Evolutionary conservation across 2,888 invertebrate genomes (phyloP), one percentile per base, ranked within the genome.

Genomic region (Oligia strigilis): DNA sequence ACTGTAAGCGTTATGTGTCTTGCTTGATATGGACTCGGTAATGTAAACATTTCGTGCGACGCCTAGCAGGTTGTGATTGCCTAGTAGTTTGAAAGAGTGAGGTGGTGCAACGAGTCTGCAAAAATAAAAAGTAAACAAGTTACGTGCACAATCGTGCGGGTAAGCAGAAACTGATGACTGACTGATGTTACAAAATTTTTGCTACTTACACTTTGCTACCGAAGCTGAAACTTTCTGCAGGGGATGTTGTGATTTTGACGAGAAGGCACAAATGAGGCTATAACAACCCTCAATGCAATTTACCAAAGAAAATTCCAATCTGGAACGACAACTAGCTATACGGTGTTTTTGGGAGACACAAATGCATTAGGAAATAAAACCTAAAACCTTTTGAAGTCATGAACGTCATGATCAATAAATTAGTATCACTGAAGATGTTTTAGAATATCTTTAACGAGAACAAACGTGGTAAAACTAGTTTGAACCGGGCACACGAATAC

Each of bases 1-100:
- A 78, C 78, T 80, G 84, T 83, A 93, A 92, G 92, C 93, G 90
- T 93, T 93, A 94, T 78, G 86, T 90, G 78, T 90, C 90, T 90
- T 86, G 90, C 92, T 92, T 88, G 93, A 95, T 95, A 95, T 91
- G 94, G 94, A 72, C 78, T 87, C 72, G 75, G 78, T 87, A 91
- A 91, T 94, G 92, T 95, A 95, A 95, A 95, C 95, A 95, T 87
- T 85, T 88, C 87, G 79, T 89, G 90, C 89, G 90, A 83, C 82
- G 84, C 91, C 87, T 90, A 90, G 90, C 92, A 91, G 90, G 90
- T 93, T 92, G 86, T 94, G 91, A 86, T 85, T 64, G 87, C 93
- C 92, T 93, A 84, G 92, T 93, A 90, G 78, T 85, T 83, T 77
- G 62, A 40, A 67, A 66, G 49, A 58, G 69, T 55, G 69, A 29